phyloP scores from a whole-genome alignment of 2,797 vertebrate species.

The Harpagifer antarcticus region DNA sequence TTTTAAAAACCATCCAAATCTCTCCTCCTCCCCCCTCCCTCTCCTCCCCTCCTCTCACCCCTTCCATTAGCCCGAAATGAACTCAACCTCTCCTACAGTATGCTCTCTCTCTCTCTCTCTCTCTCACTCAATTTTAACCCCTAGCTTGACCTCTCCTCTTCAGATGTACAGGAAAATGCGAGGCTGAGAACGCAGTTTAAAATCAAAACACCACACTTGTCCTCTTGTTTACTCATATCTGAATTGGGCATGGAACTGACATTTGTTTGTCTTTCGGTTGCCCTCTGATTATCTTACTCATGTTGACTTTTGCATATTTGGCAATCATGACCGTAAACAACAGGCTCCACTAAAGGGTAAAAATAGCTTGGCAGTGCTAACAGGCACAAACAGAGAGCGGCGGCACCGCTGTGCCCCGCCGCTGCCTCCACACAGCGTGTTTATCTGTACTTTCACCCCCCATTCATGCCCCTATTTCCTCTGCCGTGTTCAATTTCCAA shows the following conservation, averaged over 20 bases:
- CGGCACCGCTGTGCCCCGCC: constrained; percentile 43
- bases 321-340: constrained; percentile 56
- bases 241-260: constrained; percentile 34
- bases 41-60: constrained; percentile 14
- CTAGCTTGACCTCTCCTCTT: constrained; percentile 5
- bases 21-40: background rate
- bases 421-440: constrained; percentile 47
- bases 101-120: constrained; percentile 1
- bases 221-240: constrained; percentile 30
- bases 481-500: constrained; percentile 45
- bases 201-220: constrained; percentile 4
- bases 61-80: constrained; percentile 55
- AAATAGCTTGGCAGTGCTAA: constrained; percentile 66
- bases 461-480: constrained; percentile 47
- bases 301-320: constrained; percentile 65
- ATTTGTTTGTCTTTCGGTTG: constrained; percentile 44
- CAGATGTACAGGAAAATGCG: background rate
- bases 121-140: constrained; percentile 17
- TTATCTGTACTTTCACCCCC: constrained; percentile 65
- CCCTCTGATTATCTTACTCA: constrained; percentile 67
- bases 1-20: constrained; percentile 39
- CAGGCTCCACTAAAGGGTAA: constrained; percentile 49
- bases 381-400: constrained; percentile 48
- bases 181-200: constrained; percentile 3
- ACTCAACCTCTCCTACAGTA: constrained; percentile 36